These are phyloP conservation scores for Polypedilum pembai DNA, from an alignment of 1,140 invertebrate species.

Conservation along the genomic window DNA sequence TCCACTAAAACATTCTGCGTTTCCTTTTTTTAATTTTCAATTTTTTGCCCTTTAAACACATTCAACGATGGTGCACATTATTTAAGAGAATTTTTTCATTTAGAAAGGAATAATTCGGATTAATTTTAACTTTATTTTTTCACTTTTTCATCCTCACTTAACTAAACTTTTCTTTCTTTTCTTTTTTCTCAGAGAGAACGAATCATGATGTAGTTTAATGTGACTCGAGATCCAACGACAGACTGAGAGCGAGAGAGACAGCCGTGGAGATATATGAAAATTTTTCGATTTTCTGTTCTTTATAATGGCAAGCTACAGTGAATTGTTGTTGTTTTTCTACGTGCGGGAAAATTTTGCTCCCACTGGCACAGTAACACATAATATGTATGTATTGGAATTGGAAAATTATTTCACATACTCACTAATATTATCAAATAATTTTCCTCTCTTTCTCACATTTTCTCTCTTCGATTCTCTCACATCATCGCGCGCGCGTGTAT, in stretches of 20 bases:
- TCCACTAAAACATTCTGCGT: too few species aligned
- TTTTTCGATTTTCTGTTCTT: background rate
- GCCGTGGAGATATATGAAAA: background rate
- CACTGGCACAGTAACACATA: background rate
- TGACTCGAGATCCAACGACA: conserved; percentile 9
- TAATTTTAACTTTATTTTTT: background rate
- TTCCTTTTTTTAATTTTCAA: too few species aligned
- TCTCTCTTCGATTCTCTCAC: background rate
- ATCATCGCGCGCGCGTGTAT: background rate
- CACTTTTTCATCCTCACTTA: background rate
- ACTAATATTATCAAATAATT: background rate
- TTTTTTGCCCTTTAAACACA: too few species aligned
- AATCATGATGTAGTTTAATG: background rate
- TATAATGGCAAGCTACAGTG: background rate
- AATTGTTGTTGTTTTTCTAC: too few species aligned
- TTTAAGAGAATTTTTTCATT: background rate
- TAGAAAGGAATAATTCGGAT: background rate
- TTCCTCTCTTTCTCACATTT: background rate
- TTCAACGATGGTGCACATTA: too few species aligned
- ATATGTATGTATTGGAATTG: background rate
- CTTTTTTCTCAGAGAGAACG: background rate
- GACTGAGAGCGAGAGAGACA: conserved; percentile 8
- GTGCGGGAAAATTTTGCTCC: background rate
- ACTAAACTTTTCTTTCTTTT: background rate
- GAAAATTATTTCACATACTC: background rate